Percentiles rank a stretch among this genome's conserved stretches.
phyloP scores from a whole-genome alignment of 2,113 vertebrate genomes.

The Pholis gunnellus region DNA sequence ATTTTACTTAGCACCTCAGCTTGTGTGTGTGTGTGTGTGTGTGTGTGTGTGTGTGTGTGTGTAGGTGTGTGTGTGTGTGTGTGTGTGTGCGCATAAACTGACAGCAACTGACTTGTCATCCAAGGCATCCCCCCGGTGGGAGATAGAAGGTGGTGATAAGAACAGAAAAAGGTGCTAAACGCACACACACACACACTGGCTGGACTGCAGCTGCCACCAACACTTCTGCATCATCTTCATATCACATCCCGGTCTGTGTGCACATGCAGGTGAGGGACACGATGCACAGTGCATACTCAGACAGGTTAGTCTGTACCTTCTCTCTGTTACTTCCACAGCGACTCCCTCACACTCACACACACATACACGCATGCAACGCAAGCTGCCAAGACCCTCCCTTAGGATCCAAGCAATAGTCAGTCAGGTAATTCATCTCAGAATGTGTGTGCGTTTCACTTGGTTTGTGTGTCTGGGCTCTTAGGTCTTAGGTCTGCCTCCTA shows the following conservation, averaged over 20 bases:
- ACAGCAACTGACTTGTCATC: slow-evolving; percentile 21
- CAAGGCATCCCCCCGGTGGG: background rate
- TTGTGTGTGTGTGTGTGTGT: slow-evolving; percentile 7
- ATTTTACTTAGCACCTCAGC: slow-evolving; percentile 29
- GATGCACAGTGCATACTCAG: background rate
- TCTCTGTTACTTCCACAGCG: background rate
- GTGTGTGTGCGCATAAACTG: slow-evolving; percentile 8
- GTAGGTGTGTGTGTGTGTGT: too few relatives aligned
- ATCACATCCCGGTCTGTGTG: background rate
- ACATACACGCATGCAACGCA: slow-evolving; percentile 22
- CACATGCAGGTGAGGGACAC: background rate
- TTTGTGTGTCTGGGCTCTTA: too few relatives aligned
- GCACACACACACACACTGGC: slow-evolving; percentile 1
- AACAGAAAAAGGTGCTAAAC: slow-evolving; percentile 4
- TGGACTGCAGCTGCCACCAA: background rate
- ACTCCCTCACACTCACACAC: slow-evolving; percentile 24
- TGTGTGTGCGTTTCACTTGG: too few relatives aligned
- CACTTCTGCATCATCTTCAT: slow-evolving; percentile 5
- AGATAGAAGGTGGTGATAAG: slow-evolving; percentile 31
- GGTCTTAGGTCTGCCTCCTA: slow-evolving; percentile 46
- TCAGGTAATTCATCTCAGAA: background rate
- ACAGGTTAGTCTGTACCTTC: background rate
- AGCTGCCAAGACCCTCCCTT: slow-evolving; percentile 36
- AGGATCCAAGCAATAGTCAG: slow-evolving; percentile 48
- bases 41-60: too few relatives aligned